These are phyloP conservation scores for Venustoraphidia nigricollis DNA, from an alignment of 2,888 invertebrate species.

Conservation along the genomic window DNA sequence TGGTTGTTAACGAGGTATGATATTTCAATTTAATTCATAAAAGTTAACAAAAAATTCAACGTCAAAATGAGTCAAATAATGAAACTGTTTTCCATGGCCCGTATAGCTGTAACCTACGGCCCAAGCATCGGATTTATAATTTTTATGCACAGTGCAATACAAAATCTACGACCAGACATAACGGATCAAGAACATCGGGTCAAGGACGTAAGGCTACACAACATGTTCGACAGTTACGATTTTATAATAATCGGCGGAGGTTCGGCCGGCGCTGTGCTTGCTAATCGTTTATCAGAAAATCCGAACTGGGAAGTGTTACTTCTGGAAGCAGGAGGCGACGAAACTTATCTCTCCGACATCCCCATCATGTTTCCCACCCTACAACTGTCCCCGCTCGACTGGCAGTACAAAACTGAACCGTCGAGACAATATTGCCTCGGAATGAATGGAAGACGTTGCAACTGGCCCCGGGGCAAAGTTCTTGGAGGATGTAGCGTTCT, in stretches of 20 bases:
- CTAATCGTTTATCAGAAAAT: constrained; percentile 62
- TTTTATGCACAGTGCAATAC: constrained; percentile 44
- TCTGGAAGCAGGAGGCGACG: constrained; percentile 68
- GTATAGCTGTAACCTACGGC: constrained; percentile 47
- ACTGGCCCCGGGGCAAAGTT: constrained; percentile 68
- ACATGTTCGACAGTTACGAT: constrained; percentile 50
- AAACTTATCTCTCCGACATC: constrained; percentile 53
- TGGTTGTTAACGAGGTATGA: too few species aligned
- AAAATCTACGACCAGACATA: constrained; percentile 52
- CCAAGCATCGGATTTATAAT: constrained; percentile 50
- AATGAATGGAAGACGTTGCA: constrained; percentile 46
- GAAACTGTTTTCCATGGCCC: constrained; percentile 37
- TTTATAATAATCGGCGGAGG: constrained; percentile 72
- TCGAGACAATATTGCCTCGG: constrained; percentile 50
- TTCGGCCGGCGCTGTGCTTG: constrained; percentile 66
- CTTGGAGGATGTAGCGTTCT: constrained; percentile 68
- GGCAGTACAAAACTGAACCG: constrained; percentile 67
- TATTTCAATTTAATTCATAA: too few species aligned
- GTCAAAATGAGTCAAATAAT: constrained; percentile 13
- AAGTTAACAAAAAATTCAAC: too few species aligned
- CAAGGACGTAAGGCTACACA: constrained; percentile 32
- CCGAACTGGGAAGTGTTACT: constrained; percentile 53
- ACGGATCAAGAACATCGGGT: constrained; percentile 49
- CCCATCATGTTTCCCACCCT: constrained; percentile 55
- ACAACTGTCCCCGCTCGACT: constrained; percentile 60